phyloP scores from a whole-genome alignment of 2,113 vertebrate genomes.

The Origma solitaria region DNA sequence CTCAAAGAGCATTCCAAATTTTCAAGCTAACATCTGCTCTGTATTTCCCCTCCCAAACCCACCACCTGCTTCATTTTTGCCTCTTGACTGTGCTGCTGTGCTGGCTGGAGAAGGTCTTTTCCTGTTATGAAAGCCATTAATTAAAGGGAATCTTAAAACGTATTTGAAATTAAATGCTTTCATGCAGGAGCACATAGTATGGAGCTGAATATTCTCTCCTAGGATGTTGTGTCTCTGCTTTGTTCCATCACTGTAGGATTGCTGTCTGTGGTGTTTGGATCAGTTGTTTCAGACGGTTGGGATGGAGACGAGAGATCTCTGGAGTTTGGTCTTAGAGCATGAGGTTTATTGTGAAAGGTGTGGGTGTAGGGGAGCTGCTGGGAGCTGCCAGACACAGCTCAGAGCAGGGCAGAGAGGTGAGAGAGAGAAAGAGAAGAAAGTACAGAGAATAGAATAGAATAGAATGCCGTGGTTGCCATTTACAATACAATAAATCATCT shows the following conservation, averaged over 20 bases:
- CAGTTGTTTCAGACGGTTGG: no score
- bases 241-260: background rate
- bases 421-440: no score
- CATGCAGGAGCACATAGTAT: background rate
- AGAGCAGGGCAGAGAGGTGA: no score
- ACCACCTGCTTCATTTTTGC: conserved; percentile 56
- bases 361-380: no score
- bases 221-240: background rate
- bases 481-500: no score
- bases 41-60: background rate
- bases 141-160: conserved; percentile 22
- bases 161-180: background rate
- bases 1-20: background rate
- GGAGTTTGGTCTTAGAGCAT: no score
- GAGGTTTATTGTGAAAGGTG: no score
- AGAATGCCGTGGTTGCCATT: no score
- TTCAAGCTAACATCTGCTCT: conserved; percentile 51
- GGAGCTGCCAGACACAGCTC: no score
- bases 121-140: conserved; percentile 42
- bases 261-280: no score
- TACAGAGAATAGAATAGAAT: no score
- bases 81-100: conserved; percentile 14
- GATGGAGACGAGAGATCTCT: no score
- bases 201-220: background rate
- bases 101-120: conserved; percentile 40